Percentiles rank a stretch among this genome's conserved stretches.
Conservation (phyloP, 2,113 vertebrate genomes). For the Ctenodactylus gundi region DNA sequence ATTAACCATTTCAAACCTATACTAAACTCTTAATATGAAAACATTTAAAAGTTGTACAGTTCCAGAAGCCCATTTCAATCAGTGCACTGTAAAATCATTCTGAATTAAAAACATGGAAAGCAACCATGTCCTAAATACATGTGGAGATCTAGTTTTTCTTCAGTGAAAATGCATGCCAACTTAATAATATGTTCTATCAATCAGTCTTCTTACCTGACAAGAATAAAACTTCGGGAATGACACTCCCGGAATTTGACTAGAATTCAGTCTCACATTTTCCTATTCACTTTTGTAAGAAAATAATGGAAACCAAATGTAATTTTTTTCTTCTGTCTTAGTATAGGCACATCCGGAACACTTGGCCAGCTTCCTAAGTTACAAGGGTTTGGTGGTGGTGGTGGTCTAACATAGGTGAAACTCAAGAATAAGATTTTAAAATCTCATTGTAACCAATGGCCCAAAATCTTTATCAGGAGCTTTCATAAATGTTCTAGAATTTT, state of each 20-base stretch:
- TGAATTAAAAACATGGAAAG: slow-evolving; percentile 41
- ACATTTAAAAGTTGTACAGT: slow-evolving; percentile 11
- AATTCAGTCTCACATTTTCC: neutral
- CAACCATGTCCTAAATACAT: neutral
- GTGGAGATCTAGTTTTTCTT: slow-evolving; percentile 18
- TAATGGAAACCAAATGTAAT: neutral
- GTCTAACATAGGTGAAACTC: neutral
- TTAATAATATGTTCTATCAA: slow-evolving; percentile 37
- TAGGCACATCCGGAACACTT: neutral
- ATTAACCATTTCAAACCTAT: slow-evolving; percentile 17
- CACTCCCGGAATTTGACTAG: slow-evolving; percentile 22
- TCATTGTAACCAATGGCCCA: neutral
- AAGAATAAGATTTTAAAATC: neutral
- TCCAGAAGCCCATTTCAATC: neutral
- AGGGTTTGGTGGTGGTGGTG: neutral
- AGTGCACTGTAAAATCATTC: neutral
- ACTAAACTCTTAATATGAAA: neutral
- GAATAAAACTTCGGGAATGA: slow-evolving; percentile 30
- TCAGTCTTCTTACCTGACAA: neutral
- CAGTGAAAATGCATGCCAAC: slow-evolving; percentile 17
- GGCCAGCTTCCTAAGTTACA: neutral
- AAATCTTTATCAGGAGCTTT: slow-evolving; percentile 31
- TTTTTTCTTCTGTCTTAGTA: slow-evolving; percentile 23
- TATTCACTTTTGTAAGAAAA: neutral
- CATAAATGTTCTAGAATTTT: slow-evolving; percentile 1